Evolutionary conservation across 1,140 invertebrate genomes (phyloP).

Genomic region (Scylla paramamosain): DNA sequence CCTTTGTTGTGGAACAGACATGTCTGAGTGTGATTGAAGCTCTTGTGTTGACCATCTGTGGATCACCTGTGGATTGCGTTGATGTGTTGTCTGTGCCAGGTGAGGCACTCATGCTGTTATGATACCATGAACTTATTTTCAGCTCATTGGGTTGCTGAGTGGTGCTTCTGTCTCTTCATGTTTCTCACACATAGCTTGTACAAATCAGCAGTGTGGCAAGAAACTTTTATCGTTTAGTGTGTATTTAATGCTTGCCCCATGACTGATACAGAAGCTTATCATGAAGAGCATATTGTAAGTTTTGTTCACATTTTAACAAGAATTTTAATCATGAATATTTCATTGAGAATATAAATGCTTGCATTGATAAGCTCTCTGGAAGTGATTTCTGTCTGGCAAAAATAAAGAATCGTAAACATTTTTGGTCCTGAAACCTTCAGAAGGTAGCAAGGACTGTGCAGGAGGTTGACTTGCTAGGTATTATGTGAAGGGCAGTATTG

Average conservation of each 20-base stretch:
- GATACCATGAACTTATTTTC: conserved; percentile 67
- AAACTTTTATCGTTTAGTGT: conserved; percentile 50
- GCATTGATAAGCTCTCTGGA: conserved; percentile 55
- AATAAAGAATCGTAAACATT: conserved; percentile 49
- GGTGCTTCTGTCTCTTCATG: conserved; percentile 69
- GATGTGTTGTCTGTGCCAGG: conserved; percentile 57
- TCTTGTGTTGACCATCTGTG: conserved; percentile 71
- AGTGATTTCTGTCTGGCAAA: conserved; percentile 40
- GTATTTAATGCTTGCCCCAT: conserved; percentile 61
- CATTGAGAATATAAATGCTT: not conserved
- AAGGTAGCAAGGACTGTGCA: conserved; percentile 59
- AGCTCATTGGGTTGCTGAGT: conserved; percentile 70
- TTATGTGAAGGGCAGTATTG: conserved; percentile 64
- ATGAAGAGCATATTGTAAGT: conserved; percentile 22
- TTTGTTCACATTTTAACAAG: not conserved
- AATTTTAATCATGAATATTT: conserved; percentile 11
- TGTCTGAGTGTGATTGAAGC: conserved; percentile 64
- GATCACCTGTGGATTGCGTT: conserved; percentile 63
- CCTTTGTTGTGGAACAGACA: conserved; percentile 58
- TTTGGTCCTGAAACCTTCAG: conserved; percentile 48
- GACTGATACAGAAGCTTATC: conserved; percentile 61
- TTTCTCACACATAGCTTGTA: conserved; percentile 51
- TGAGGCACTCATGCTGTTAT: conserved; percentile 40
- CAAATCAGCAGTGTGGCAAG: conserved; percentile 72
- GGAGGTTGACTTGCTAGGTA: conserved; percentile 57